Conservation (phyloP, 2,113 vertebrate genomes). For the Calidris pugnax region DNA sequence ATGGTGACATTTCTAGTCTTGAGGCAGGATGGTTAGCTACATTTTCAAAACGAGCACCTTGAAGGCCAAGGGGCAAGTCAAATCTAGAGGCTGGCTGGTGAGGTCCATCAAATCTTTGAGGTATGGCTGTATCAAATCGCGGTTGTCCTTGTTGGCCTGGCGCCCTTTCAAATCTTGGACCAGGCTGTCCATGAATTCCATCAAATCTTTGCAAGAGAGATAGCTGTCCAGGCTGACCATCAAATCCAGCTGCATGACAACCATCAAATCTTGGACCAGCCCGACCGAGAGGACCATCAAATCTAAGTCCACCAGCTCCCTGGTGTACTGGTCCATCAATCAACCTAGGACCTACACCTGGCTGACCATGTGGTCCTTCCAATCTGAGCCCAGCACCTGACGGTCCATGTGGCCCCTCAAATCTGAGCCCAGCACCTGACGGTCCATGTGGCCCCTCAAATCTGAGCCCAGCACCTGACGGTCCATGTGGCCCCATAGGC, state of each 20-base stretch:
- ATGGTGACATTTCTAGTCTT: conserved; percentile 76
- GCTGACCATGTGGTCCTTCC: conserved; percentile 81
- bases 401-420: conserved; percentile 78
- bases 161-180: conserved; percentile 79
- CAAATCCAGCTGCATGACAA: conserved; percentile 77
- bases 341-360: conserved; percentile 76
- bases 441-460: conserved; percentile 81
- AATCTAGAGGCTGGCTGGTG: conserved; percentile 78
- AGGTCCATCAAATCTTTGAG: conserved; percentile 82
- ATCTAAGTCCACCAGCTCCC: conserved; percentile 78
- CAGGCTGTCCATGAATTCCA: conserved; percentile 80
- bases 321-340: conserved; percentile 80
- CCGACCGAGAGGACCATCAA: conserved; percentile 81
- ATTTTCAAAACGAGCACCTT: conserved; percentile 78
- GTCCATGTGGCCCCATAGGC: conserved; percentile 79
- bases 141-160: conserved; percentile 77
- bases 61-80: conserved; percentile 78
- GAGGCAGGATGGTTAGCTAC: conserved; percentile 75
- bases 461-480: conserved; percentile 74
- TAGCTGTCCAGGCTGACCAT: conserved; percentile 79
- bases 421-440: conserved; percentile 75
- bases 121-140: conserved; percentile 79
- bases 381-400: conserved; percentile 75
- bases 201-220: conserved; percentile 82
- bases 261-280: conserved; percentile 80